Base-by-base conservation (phyloP, 2,888 invertebrate species). In the Drosophila ustulata region DNA sequence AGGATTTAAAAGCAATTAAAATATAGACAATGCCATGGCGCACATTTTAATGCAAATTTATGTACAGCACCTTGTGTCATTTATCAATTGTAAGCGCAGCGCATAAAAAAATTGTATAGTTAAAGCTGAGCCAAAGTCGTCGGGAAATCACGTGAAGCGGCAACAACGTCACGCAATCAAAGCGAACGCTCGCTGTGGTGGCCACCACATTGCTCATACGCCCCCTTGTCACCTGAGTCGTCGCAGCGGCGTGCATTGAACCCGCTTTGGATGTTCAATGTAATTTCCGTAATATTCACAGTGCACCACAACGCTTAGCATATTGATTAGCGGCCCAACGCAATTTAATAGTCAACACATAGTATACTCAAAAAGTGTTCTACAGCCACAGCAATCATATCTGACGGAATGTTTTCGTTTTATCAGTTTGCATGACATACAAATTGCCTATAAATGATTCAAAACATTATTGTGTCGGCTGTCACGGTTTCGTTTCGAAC, bases 161-260 rank as follows among this genome's bases (percentile, higher is more conserved):
- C 65, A 57, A 59, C 59, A 64, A 46, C 79, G 79, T 63, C 75
- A 75, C 66, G 72, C 72, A 75, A 56, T 50, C 41, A 41, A 50
- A 53, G 18, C n/a, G 11, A 0, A n/a, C 37, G 37, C n/a, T 37
- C 6, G 37, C 26, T 45, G 13, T 57, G 49, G 55, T 58, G 28
- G 59, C 39, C 53, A 67, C 23, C 51, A 68, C 41, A 72, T 64
- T 80, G 68, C 77, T 46, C 80, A 76, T 78, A 76, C 80, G 75
- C 71, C 76, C 59, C 66, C 50, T 49, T 50, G 30, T 13, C 37
- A 34, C n/a, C 49, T 8, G 39, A 49, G 11, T 11, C 28, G 50
- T 11, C 49, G 52, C 47, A 26, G 41, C 26, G 47, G 37, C 89
- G 83, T 89, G 72, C 83, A 81, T 81, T 83, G 83, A 83, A 83